Percentiles rank a stretch among this genome's conserved stretches.
These are phyloP conservation scores for Dexiosoma caninum DNA, from an alignment of 2,888 invertebrate species.

Conservation along the genomic window DNA sequence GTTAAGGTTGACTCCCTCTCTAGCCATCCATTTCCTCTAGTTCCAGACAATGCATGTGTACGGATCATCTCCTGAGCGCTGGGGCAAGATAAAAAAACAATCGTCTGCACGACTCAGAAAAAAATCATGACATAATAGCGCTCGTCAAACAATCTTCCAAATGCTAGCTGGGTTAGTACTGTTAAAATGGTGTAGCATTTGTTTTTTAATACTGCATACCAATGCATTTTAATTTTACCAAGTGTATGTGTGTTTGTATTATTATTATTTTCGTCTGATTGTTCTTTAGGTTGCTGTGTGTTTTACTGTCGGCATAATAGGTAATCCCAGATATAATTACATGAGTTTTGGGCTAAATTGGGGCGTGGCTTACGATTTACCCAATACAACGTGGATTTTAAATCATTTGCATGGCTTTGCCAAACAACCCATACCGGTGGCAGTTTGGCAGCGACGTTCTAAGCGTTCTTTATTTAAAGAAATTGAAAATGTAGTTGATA, in stretches of 20 bases:
- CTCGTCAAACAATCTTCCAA: too few relatives aligned
- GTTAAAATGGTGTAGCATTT: too few relatives aligned
- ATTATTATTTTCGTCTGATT: neutral
- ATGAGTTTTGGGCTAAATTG: slow-evolving; percentile 84
- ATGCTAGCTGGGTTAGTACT: too few relatives aligned
- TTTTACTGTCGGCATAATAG: slow-evolving; percentile 81
- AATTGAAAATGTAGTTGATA: slow-evolving; percentile 80
- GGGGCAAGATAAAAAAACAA: too few relatives aligned
- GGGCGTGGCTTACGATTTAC: slow-evolving; percentile 84
- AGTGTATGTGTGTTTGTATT: slow-evolving; percentile 9
- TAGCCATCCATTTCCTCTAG: too few relatives aligned
- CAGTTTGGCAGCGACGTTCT: slow-evolving; percentile 79
- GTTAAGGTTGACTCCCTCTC: too few relatives aligned
- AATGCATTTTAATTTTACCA: neutral
- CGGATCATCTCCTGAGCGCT: too few relatives aligned
- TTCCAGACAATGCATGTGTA: too few relatives aligned
- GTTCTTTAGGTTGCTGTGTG: slow-evolving; percentile 80
- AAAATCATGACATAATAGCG: too few relatives aligned
- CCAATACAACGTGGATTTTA: slow-evolving; percentile 80
- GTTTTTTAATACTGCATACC: too few relatives aligned
- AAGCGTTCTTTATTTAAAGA: slow-evolving; percentile 71
- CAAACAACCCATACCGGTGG: slow-evolving; percentile 68
- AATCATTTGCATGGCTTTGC: slow-evolving; percentile 73
- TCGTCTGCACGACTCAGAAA: too few relatives aligned
- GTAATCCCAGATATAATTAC: slow-evolving; percentile 80